Evolutionary conservation across 2,797 vertebrate species (phyloP), one percentile per base, ranked within the genome.

Genomic region (Typhlichthys eigenmanni): DNA sequence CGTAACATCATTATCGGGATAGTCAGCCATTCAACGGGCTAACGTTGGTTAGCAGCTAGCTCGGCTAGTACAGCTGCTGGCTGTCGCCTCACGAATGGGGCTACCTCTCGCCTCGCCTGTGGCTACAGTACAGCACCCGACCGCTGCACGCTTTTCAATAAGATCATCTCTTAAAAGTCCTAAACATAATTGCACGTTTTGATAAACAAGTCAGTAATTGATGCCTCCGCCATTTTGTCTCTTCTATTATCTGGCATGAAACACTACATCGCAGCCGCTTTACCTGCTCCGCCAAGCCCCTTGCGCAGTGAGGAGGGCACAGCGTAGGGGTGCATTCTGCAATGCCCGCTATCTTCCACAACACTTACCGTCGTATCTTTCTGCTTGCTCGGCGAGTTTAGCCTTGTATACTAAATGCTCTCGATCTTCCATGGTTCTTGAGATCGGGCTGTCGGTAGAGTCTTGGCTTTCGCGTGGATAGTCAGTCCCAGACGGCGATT

Each of bases 381-480:
- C 96, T 48, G 95, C 96, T 81, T 98, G 96, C 59, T 98, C 96
- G 78, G 96, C 96, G 72, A 98, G 93, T 85, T 98, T 97, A 32
- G 96, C 96, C 90, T 96, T 94, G 89, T 97, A 97, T 58, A 98
- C 96, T 72, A 91, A 88, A 83, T 96, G 91, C 72, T 96, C 95
- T 91, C 94, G 93, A 68, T 97, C 95, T 79, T 93, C 93, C 96
- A 98, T 97, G 92, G 90, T 90, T 81, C 81, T 85, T 64, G 50
- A 82, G 86, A 78, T 81, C 76, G 81, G 80, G 78, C 88, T 85
- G 86, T 65, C 74, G 62, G 72, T 84, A 71, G 88, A 79, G 91
- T 90, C 89, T 87, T 89, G 88, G 88, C 90, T 92, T 64, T 47
- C 43, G 55, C 58, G 54, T 65, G 61, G 69, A 78, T 67, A 59